These are phyloP conservation scores for Leucopternis melanops DNA, from an alignment of 2,113 vertebrate genomes.

Conservation along the genomic window DNA sequence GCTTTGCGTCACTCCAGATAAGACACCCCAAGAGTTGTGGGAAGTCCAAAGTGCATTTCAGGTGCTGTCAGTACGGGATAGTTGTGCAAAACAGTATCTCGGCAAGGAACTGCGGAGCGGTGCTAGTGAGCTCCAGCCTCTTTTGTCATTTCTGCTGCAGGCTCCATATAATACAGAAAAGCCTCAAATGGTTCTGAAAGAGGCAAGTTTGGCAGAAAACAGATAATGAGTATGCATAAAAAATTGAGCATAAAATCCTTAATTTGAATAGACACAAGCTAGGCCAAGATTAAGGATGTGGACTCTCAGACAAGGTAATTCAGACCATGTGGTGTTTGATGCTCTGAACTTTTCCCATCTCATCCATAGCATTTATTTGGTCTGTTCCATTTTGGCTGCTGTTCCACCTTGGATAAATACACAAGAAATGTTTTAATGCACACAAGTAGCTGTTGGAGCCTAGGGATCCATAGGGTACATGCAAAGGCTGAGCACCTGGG, in stretches of 20 bases:
- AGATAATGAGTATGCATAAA: neutral
- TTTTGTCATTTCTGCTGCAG: neutral
- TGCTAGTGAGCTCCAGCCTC: neutral
- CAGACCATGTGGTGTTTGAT: neutral
- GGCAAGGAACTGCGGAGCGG: rapidly evolving
- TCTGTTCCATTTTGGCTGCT: neutral
- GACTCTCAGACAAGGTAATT: neutral
- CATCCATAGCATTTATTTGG: neutral
- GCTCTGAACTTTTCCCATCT: neutral
- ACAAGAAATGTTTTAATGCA: neutral
- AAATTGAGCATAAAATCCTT: neutral
- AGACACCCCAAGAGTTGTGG: neutral
- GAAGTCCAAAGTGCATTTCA: neutral
- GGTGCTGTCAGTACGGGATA: neutral
- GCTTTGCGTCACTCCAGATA: neutral
- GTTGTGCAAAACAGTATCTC: neutral
- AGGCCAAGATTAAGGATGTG: neutral
- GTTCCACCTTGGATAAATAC: neutral
- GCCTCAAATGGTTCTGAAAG: neutral
- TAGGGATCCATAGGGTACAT: neutral
- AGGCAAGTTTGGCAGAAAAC: neutral
- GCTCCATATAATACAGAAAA: neutral
- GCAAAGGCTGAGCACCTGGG: neutral
- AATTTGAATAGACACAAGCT: neutral
- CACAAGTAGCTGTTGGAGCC: neutral